Evolutionary conservation across 2,888 invertebrate genomes (phyloP), one percentile per base, ranked within the genome.

Genomic region (Autographa pulchrina): DNA sequence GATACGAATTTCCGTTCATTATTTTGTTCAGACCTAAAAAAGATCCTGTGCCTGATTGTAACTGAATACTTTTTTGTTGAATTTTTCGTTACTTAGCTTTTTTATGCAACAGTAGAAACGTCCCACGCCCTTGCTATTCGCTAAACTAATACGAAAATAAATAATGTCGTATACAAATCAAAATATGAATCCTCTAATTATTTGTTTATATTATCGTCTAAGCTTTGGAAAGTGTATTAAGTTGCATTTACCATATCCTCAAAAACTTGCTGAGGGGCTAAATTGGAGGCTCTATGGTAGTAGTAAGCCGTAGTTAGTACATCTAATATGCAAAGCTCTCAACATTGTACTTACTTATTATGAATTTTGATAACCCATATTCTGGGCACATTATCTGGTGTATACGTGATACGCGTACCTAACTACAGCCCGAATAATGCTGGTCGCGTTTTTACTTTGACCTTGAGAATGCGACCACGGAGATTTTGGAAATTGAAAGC

Each of bases 291-390:
- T 9, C n/a, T 18, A n/a, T 18, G n/a, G 7, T 4, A 54, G 52
- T 18, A 54, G 52, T 9, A 54, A 54, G 52, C 52, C 52, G 9
- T 54, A 54, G 54, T 54, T 20, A 54, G 20, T 54, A 54, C 54
- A 54, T 13, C 54, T 54, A 54, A 54, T 54, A 54, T 54, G 20
- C 48, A 54, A 54, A 54, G 54, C 54, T 54, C n/a, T 48, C 48
- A 54, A 9, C 13, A 54, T 20, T 20, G 20, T 54, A 20, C 54
- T 54, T 54, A 20, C 54, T 54, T 54, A 54, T 54, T 20, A 20
- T 54, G 54, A 54, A 54, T 54, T 54, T 20, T 43, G 59, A 41
- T 35, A 62, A 54, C 70, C 43, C 14, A 70, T 80, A 78, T 78
- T 78, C 78, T 65, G 52, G 62, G 48, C 66, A 56, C 74, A 72